Evolutionary conservation across 2,888 invertebrate genomes (phyloP), one percentile per base, ranked within the genome.

Genomic region (Brachylomia viminalis): DNA sequence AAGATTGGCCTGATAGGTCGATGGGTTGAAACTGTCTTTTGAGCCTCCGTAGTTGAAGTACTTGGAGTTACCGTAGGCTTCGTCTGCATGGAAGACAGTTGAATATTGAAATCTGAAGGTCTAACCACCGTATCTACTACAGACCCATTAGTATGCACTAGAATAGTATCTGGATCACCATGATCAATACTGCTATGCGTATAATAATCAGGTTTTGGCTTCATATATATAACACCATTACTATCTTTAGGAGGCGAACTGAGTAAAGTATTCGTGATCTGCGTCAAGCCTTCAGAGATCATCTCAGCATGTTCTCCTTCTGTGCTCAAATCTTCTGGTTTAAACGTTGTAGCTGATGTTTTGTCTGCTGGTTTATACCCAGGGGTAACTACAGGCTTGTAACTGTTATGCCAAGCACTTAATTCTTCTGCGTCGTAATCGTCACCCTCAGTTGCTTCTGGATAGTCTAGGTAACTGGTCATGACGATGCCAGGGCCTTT

Each of bases 81-180:
- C 0, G 96, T 96, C 83, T 96, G 96, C 95, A 95, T 95, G 8
- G 95, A 94, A 0, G 96, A 96, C 68, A 97, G 91, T 86, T 96
- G 96, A 52, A 96, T 91, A 84, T 95, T 94, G 70, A 97, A 96
- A 88, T 97, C 97, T 80, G 96, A 96, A 0, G 96, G 97, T 80
- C 96, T 93, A 0, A 92, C 95, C 0, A 96, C 93, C 79, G 97
- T 97, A 79, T 96, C 95, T 0, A 97, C 97, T 49, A 97, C 94
- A 33, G 97, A 95, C 68, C 97, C 97, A 86, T 97, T 97, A 75
- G 93, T 92, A 84, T 97, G 97, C 4, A 97, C 92, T 0, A 98
- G 90, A 72, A 97, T 96, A 0, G 98, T 97, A 77, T 98, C 98
- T 20, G 98, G 97, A 0, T 96, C 94, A 4, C 96, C 97, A 87